Evolutionary conservation across 2,888 invertebrate genomes (phyloP), one percentile per base, ranked within the genome.

Genomic region (Ecliptopera silaceata): DNA sequence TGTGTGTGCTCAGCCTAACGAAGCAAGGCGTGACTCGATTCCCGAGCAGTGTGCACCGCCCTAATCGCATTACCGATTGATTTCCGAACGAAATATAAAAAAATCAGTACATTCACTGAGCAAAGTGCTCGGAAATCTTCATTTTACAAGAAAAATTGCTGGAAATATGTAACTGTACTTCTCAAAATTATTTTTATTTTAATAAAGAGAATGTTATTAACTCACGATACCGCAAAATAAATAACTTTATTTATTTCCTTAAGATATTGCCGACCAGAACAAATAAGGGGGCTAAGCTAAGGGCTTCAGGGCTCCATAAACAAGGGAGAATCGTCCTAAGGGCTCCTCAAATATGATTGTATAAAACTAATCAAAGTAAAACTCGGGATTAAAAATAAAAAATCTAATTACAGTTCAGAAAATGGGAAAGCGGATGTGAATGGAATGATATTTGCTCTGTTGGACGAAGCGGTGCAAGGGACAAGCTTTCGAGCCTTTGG

Each of bases 401-500:
- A 68, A 68, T 64, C 58, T 72, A 71, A 71, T 72, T 73, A 71
- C 57, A 64, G 68, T 69, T 66, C 67, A 68, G 69, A 74, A 77
- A 79, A 71, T 69, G 66, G 70, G 63, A 76, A 70, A 63, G 68
- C 65, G 74, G 70, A 78, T 75, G 68, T 75, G 74, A 75, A 72
- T 76, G 65, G 75, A 78, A 80, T 80, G 70, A 80, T 82, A 79
- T 84, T 80, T 80, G 74, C 71, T 74, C 74, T 75, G 67, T 71
- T 59, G 64, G 60, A 41, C 44, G 34, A 45, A 17, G 36, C 56
- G 71, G 72, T 52, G 4, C 54, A 73, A 75, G 64, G 57, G 41
- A 47, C 2, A 45, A 56, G 39, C 50, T 18, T 4, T 15, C 5
- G 1, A 15, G 10, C 34, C 2, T 13, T n/a, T 18, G 36, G 17